Conservation (phyloP, 2,888 invertebrate species). For the Cataglyphis cursor region DNA sequence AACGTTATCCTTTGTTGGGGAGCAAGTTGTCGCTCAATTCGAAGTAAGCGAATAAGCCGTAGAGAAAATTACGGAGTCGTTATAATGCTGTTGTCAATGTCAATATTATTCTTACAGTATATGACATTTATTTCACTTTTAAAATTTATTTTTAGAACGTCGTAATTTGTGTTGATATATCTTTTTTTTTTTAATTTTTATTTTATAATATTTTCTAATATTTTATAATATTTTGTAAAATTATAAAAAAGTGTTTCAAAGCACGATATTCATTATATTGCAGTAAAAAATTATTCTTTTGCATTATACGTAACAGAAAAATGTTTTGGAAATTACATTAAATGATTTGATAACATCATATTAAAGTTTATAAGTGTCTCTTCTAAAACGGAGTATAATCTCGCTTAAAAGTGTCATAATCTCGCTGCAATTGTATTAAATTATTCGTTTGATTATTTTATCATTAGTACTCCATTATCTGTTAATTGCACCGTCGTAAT, state of each 20-base stretch:
- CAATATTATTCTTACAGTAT: not conserved
- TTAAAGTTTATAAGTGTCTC: not conserved
- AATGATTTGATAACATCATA: not conserved
- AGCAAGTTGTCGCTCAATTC: slow-evolving; percentile 28
- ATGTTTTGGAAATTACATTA: not conserved
- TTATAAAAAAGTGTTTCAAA: too few relatives aligned
- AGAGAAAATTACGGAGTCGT: not conserved
- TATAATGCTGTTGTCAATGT: not conserved
- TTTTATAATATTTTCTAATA: not conserved
- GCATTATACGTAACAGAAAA: not conserved
- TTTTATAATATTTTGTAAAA: not conserved
- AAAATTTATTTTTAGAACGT: not conserved
- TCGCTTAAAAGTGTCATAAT: not conserved
- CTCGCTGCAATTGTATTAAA: not conserved
- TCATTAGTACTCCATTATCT: not conserved
- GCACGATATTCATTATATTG: not conserved
- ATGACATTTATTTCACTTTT: not conserved
- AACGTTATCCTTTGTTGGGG: slow-evolving; percentile 10
- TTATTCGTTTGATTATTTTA: not conserved
- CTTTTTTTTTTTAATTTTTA: not conserved
- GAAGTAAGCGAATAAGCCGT: not conserved
- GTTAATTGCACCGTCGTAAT: not conserved
- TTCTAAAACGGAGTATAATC: not conserved
- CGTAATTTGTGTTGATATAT: not conserved
- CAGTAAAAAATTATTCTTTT: not conserved